A percentile compares a stretch with the other conserved stretches of the same genome.
Conservation (phyloP, 2,113 vertebrate species). For the Pachycephala philippinensis region DNA sequence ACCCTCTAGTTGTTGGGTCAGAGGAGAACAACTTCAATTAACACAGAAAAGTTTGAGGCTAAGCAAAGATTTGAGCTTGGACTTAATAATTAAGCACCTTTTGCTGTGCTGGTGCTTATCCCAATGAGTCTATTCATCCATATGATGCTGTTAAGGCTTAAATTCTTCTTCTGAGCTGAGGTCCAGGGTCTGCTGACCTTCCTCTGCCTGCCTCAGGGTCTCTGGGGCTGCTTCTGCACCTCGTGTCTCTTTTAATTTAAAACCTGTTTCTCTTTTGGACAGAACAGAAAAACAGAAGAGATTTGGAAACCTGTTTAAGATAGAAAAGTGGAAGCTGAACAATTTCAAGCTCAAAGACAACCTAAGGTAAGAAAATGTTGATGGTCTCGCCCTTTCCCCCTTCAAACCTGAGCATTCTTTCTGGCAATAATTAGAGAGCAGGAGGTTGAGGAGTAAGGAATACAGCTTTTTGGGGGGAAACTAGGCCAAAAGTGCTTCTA, state of each 20-base stretch:
- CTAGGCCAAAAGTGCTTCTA: background rate
- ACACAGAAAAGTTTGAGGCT: background rate
- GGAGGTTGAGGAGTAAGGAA: background rate
- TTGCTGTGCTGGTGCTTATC: background rate
- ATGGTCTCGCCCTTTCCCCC: background rate
- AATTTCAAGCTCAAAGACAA: slow-evolving; percentile 57
- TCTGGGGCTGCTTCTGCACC: background rate
- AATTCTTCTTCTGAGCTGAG: background rate
- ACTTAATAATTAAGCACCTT: background rate
- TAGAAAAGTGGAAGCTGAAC: slow-evolving; percentile 67
- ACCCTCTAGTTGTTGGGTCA: background rate
- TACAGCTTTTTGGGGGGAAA: background rate
- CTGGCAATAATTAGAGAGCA: background rate
- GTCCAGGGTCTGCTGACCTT: background rate
- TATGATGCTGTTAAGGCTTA: background rate
- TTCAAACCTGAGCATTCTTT: background rate
- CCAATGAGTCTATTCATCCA: background rate
- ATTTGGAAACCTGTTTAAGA: slow-evolving; percentile 68
- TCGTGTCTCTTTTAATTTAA: background rate
- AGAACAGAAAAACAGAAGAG: slow-evolving; percentile 58
- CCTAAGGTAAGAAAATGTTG: slow-evolving; percentile 51
- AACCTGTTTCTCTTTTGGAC: slow-evolving; percentile 16
- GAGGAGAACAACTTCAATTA: background rate
- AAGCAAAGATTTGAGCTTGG: background rate
- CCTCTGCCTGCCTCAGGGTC: background rate